phyloP scores from a whole-genome alignment of 2,888 invertebrate genomes.

The Lymantria monacha region DNA sequence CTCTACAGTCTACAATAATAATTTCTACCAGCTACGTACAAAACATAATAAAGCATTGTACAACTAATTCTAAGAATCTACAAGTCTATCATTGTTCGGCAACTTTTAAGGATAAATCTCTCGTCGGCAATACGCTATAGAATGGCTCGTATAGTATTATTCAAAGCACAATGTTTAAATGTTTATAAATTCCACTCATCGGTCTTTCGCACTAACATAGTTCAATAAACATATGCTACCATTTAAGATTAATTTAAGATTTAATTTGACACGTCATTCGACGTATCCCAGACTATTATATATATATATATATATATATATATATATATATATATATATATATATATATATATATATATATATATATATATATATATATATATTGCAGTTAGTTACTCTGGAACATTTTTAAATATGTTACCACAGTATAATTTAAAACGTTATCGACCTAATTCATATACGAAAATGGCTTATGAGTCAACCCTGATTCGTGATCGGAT shows the following conservation, averaged over 20 bases:
- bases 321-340: too few relatives aligned
- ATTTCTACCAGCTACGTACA: neutral
- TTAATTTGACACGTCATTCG: slow-evolving; percentile 26
- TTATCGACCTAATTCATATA: slow-evolving; percentile 55
- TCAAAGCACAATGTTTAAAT: slow-evolving; percentile 53
- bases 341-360: too few relatives aligned
- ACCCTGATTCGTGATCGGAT: slow-evolving; percentile 47
- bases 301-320: too few relatives aligned
- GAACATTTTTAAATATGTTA: slow-evolving; percentile 38
- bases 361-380: too few relatives aligned
- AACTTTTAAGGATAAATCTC: slow-evolving; percentile 61
- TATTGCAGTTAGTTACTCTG: slow-evolving; percentile 15
- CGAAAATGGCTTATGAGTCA: slow-evolving; percentile 62
- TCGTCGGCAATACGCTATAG: slow-evolving; percentile 52
- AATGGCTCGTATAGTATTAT: slow-evolving; percentile 35
- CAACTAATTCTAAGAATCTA: slow-evolving; percentile 35
- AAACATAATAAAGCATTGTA: slow-evolving; percentile 11
- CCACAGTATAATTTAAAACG: slow-evolving; percentile 47
- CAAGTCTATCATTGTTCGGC: slow-evolving; percentile 44
- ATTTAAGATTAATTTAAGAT: slow-evolving; percentile 28
- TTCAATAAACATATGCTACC: slow-evolving; percentile 54
- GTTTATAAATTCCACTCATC: slow-evolving; percentile 71
- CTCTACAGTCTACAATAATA: neutral
- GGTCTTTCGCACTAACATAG: slow-evolving; percentile 55
- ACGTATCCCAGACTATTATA: slow-evolving; percentile 16